Percentiles rank a stretch among this genome's conserved stretches.
phyloP scores from a whole-genome alignment of 2,113 vertebrate genomes.

The Panthera tigris region DNA sequence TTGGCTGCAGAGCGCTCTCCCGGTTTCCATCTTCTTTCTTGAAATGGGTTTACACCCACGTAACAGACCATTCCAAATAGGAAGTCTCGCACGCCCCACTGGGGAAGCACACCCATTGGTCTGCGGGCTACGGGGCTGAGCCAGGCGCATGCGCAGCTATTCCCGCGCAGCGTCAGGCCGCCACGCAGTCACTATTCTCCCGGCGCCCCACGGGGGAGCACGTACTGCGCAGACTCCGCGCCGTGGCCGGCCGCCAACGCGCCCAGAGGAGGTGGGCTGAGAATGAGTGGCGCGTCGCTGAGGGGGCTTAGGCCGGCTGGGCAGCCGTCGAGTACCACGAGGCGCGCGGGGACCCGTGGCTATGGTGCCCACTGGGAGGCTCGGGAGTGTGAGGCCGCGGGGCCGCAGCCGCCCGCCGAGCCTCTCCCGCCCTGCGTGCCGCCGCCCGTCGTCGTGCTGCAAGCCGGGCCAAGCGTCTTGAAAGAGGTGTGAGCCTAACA shows the following conservation, averaged over 20 bases:
- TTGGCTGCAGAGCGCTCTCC: conserved; percentile 81
- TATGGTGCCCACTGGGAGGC: background rate
- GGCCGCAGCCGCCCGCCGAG: background rate
- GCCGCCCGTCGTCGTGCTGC: accelerated
- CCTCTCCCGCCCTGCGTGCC: accelerated
- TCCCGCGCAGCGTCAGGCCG: background rate
- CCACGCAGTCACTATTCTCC: background rate
- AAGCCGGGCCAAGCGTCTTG: no score
- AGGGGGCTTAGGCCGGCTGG: background rate
- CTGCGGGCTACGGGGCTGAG: background rate
- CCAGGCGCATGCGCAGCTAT: accelerated
- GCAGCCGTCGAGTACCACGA: background rate
- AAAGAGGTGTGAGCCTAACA: background rate
- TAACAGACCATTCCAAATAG: conserved; percentile 91
- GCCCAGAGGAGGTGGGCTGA: background rate
- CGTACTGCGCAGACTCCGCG: background rate
- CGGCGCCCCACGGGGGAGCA: background rate
- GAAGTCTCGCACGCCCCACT: conserved; percentile 92
- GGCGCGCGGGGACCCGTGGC: background rate
- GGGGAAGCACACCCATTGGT: background rate
- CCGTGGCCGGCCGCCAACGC: accelerated
- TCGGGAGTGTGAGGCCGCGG: accelerated
- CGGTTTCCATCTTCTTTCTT: conserved; percentile 85
- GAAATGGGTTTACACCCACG: conserved; percentile 87
- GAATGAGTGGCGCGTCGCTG: no score